A percentile compares a stretch with the other conserved stretches of the same genome.
These are phyloP conservation scores for Gryllus longicercus DNA, from an alignment of 2,888 invertebrate species.

Conservation along the genomic window DNA sequence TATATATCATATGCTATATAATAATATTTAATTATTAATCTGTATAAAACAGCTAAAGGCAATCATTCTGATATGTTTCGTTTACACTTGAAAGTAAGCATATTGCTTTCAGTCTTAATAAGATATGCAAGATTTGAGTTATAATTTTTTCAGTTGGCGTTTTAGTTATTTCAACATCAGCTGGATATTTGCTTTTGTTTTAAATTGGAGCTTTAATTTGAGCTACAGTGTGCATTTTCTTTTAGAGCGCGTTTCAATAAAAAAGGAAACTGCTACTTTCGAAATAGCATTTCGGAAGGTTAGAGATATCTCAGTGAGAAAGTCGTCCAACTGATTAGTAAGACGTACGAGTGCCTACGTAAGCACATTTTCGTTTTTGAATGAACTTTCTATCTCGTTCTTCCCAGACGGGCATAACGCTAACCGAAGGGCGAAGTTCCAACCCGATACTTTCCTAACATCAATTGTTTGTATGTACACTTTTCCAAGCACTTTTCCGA, in stretches of 20 bases:
- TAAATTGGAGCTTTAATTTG: slow-evolving; percentile 10
- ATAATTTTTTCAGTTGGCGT: neutral
- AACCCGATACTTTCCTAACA: no score
- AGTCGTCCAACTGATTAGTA: no score
- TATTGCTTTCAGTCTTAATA: slow-evolving; percentile 17
- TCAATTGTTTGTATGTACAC: no score
- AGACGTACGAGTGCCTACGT: no score
- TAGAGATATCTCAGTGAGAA: no score
- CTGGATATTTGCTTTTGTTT: neutral
- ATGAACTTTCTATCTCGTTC: no score
- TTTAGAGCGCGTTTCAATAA: neutral
- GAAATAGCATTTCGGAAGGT: no score
- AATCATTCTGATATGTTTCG: slow-evolving; percentile 17
- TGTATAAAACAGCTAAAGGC: slow-evolving; percentile 17
- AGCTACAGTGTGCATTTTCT: neutral
- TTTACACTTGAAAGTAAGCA: slow-evolving; percentile 10
- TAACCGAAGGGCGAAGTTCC: no score
- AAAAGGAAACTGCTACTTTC: no score
- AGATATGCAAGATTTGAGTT: slow-evolving; percentile 17
- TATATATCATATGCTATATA: slow-evolving; percentile 17
- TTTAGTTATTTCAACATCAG: neutral
- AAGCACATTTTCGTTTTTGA: no score
- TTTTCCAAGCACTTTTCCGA: no score
- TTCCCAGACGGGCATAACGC: no score
- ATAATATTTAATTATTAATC: neutral